Evolutionary conservation across 2,797 vertebrate species (phyloP).

Genomic region (Cynopterus sphinx): DNA sequence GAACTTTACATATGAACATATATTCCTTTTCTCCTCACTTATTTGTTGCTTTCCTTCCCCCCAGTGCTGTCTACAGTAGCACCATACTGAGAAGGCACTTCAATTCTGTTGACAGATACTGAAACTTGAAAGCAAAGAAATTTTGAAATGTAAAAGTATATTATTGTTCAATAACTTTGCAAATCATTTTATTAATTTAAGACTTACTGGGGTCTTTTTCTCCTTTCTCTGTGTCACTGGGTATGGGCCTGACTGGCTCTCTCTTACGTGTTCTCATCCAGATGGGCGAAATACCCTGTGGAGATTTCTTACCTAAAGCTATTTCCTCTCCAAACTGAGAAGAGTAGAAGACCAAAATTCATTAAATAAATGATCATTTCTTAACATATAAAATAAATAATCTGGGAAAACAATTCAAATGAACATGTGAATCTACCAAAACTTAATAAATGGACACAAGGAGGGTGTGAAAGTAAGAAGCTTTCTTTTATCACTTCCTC

Average conservation of each 20-base stretch:
- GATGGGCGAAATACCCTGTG: neutral
- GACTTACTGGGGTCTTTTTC: neutral
- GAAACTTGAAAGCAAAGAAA: neutral
- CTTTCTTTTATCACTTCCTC: constrained; percentile 54
- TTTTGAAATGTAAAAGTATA: neutral
- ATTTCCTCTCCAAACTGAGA: neutral
- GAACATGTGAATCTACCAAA: neutral
- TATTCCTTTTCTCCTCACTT: neutral
- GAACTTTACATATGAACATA: neutral
- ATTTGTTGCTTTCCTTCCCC: neutral
- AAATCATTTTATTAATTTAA: neutral
- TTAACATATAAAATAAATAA: neutral
- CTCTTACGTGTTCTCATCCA: neutral
- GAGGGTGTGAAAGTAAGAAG: neutral
- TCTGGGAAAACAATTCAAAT: neutral
- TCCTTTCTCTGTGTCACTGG: neutral
- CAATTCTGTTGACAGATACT: neutral
- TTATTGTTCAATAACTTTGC: neutral
- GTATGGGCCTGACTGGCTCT: neutral
- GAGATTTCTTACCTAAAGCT: neutral
- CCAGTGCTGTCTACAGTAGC: too few relatives aligned
- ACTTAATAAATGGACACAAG: neutral
- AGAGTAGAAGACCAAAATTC: neutral
- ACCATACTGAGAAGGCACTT: neutral
- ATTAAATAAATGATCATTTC: neutral